Evolutionary conservation across 2,113 vertebrate genomes (phyloP), one percentile per base, ranked within the genome.

Genomic region (Oncorhynchus clarkii): DNA sequence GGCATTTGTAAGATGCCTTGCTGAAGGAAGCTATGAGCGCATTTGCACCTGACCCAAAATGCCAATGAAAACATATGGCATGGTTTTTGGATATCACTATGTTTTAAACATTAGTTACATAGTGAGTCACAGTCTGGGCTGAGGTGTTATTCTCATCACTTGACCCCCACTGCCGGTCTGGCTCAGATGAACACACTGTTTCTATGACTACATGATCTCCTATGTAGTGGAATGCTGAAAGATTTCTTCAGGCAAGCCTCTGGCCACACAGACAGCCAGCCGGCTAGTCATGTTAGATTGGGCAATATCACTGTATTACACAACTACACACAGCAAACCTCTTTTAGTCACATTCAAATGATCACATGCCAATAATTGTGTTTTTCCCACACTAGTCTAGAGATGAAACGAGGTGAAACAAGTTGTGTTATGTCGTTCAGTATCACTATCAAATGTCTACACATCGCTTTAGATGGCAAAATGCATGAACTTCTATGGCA

Each of bases 291-390:
- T 80, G 88, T 89, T 86, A 81, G 68, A 73, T 39, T 78, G 59
- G 59, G 59, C 16, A 60, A 75, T 83, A 78, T 76, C 45, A 73
- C 68, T 67, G 13, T 67, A 73, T 80, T 24, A 82, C 80, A 81
- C 89, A 89, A 88, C 88, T 91, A 87, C 86, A 89, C 82, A 88
- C 87, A 89, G 88, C 88, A 88, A 86, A 79, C 78, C 85, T 72
- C 88, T 85, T 74, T 24, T 60, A 77, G 78, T 82, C 39, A 51
- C 39, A 45, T 45, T 45, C 39, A 45, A 45, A 45, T 45, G 39
- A 45, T 45, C 39, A 45, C 39, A 11, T 45, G 9, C 39, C 39
- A 45, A 45, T 11, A 45, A 45, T 11, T 45, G 39, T 45, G 39
- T 45, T 71, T 68, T 78, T 83, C 64, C 75, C 75, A 74, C 54